phyloP scores from a whole-genome alignment of 2,888 invertebrate genomes.

The Acronicta aceris region DNA sequence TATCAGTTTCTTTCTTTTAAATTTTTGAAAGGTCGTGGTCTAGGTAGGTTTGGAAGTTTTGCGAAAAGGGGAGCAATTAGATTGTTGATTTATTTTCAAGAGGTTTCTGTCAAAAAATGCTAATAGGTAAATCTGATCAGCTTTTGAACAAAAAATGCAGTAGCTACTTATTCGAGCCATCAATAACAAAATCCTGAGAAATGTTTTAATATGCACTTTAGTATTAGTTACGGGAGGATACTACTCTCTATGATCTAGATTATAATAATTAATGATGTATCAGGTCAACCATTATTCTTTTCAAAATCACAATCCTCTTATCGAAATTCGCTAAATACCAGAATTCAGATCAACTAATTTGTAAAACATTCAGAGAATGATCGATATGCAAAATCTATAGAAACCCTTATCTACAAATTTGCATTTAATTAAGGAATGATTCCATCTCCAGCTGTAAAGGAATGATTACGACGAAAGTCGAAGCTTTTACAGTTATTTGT shows the following conservation, averaged over 20 bases:
- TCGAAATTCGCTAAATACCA: slow-evolving; percentile 1
- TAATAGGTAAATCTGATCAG: too few species aligned
- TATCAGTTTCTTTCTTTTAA: slow-evolving; percentile 32
- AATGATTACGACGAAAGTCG: slow-evolving; percentile 49
- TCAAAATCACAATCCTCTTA: too few species aligned
- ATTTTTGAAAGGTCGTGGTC: slow-evolving; percentile 38
- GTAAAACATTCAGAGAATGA: slow-evolving; percentile 41
- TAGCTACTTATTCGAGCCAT: too few species aligned
- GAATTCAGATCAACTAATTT: slow-evolving; percentile 43
- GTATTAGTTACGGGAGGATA: too few species aligned
- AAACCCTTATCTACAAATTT: slow-evolving; percentile 50
- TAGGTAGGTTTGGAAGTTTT: not conserved
- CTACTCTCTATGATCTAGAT: too few species aligned
- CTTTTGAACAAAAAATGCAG: too few species aligned
- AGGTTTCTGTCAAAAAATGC: not conserved
- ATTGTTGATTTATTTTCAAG: not conserved
- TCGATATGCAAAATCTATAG: slow-evolving; percentile 36
- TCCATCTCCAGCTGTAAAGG: slow-evolving; percentile 49
- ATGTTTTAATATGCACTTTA: too few species aligned
- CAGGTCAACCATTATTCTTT: too few species aligned
- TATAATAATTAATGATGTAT: too few species aligned
- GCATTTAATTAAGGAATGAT: slow-evolving; percentile 57
- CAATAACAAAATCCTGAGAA: too few species aligned
- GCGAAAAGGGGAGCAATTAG: too few species aligned
- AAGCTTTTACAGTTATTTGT: slow-evolving; percentile 32